These are phyloP conservation scores for Epinephelus coioides DNA, from an alignment of 2,797 vertebrate species.

Conservation along the genomic window DNA sequence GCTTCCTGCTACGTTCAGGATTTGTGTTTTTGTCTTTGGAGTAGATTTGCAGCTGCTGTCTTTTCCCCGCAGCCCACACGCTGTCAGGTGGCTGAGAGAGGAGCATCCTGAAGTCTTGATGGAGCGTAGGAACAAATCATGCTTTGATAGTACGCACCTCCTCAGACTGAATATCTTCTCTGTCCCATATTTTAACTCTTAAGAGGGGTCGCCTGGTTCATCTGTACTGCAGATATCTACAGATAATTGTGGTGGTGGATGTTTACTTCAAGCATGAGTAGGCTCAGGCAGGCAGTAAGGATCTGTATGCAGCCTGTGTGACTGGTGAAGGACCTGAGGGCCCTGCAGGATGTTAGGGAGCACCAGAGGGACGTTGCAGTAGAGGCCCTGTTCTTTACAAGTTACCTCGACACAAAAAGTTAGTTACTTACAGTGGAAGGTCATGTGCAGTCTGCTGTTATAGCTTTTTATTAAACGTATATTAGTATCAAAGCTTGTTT, in stretches of 20 bases:
- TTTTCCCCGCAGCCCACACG: constrained; percentile 45
- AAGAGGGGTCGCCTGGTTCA: constrained; percentile 36
- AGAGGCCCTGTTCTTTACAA: constrained; percentile 2
- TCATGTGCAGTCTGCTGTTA: neutral
- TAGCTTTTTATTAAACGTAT: neutral
- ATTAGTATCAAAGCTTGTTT: no score
- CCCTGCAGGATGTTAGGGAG: constrained; percentile 55
- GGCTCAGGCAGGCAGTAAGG: constrained; percentile 13
- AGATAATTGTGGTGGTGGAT: constrained; percentile 22
- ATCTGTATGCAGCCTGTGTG: constrained; percentile 34
- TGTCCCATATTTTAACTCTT: constrained; percentile 7
- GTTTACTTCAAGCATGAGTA: constrained; percentile 48
- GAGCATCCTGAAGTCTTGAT: constrained; percentile 37
- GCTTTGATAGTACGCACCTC: constrained; percentile 30
- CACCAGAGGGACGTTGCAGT: constrained; percentile 31
- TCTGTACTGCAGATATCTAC: constrained; percentile 1
- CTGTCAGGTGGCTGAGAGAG: constrained; percentile 44
- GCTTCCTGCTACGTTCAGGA: constrained; percentile 43
- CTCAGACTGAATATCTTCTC: constrained; percentile 6
- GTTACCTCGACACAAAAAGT: neutral
- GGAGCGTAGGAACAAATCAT: constrained; percentile 36
- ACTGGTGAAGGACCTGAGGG: constrained; percentile 32
- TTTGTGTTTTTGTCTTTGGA: constrained; percentile 52
- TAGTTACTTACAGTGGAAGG: constrained; percentile 9
- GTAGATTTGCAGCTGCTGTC: constrained; percentile 58